Evolutionary conservation across 2,113 vertebrate species (phyloP).

Genomic region (Myodes glareolus): DNA sequence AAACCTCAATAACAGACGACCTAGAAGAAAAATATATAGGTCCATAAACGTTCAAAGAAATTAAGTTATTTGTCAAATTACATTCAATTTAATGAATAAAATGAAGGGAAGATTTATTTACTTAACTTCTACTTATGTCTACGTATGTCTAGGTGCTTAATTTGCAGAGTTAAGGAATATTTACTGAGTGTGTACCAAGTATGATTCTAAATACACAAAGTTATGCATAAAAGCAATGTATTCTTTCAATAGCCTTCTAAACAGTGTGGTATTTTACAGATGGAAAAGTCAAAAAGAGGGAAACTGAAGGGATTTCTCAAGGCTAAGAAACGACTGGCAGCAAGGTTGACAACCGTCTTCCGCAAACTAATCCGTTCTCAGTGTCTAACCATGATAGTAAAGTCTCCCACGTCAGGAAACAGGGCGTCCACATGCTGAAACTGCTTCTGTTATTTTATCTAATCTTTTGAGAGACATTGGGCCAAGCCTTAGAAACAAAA

Average conservation of each 20-base stretch:
- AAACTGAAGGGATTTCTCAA: neutral
- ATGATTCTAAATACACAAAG: neutral
- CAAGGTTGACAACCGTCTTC: neutral
- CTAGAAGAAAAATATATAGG: neutral
- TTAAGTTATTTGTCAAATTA: conserved; percentile 6
- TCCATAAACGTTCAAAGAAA: neutral
- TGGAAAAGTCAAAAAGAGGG: neutral
- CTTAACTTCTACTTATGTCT: conserved; percentile 15
- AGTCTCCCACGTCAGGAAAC: neutral
- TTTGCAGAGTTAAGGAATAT: conserved; percentile 18
- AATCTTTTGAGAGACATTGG: conserved; percentile 20
- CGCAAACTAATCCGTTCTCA: neutral
- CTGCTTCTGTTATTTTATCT: conserved; percentile 9
- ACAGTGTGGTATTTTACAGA: neutral
- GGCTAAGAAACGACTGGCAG: neutral
- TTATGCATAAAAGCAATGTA: neutral
- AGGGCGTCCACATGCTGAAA: neutral
- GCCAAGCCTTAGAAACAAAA: conserved; percentile 15
- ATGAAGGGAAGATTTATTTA: neutral
- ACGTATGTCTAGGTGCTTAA: neutral
- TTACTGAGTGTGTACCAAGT: neutral
- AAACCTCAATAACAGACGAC: neutral
- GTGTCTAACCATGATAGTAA: neutral
- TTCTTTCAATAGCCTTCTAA: neutral
- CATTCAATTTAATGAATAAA: conserved; percentile 27